Evolutionary conservation across 2,888 invertebrate species (phyloP), one percentile per base, ranked within the genome.

Genomic region (Punctoribates punctum): DNA sequence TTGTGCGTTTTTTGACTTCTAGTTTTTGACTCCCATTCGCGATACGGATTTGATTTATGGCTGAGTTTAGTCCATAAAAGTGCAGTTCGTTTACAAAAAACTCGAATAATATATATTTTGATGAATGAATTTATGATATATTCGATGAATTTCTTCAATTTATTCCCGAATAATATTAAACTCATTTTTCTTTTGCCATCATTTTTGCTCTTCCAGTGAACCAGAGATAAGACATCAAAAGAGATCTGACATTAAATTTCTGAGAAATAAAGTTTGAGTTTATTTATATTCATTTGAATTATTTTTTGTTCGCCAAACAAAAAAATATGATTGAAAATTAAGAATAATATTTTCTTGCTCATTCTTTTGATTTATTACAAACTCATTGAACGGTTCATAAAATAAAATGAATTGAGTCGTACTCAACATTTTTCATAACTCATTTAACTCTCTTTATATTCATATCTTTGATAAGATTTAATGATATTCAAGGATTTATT

Each of bases 141-240:
- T 57, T 57, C 57, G 20, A 57, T 57, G 57, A 57, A 57, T 57
- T 57, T 57, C 57, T 57, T 57, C 57, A 57, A 57, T 57, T 57
- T 57, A 25, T 57, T 25, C 25, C 57, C 23, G 57, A 57, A 57
- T 57, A 57, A 57, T 57, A 57, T 57, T 57, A 34, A 34, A 34
- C 34, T 8, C 34, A 25, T 25, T 25, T 57, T 54, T 57, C 25
- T 9, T 25, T 9, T 25, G 6, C 9, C 11, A 0, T 57, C 15
- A 25, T 57, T 25, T 57, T 1, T 8, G 1, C 54, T 20, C 25
- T 57, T 57, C 57, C 25, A 23, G 5, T 57, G 25, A 57, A 57
- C 25, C 57, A 57, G 25, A 57, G 57, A 57, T 57, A 57, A 57
- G 57, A 25, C 25, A 9, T 25, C 20, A 34, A 3, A 5, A 20